Percentiles rank a stretch among this genome's conserved stretches.
phyloP scores from a whole-genome alignment of 1,140 invertebrate species.

The Caligus rogercresseyi region DNA sequence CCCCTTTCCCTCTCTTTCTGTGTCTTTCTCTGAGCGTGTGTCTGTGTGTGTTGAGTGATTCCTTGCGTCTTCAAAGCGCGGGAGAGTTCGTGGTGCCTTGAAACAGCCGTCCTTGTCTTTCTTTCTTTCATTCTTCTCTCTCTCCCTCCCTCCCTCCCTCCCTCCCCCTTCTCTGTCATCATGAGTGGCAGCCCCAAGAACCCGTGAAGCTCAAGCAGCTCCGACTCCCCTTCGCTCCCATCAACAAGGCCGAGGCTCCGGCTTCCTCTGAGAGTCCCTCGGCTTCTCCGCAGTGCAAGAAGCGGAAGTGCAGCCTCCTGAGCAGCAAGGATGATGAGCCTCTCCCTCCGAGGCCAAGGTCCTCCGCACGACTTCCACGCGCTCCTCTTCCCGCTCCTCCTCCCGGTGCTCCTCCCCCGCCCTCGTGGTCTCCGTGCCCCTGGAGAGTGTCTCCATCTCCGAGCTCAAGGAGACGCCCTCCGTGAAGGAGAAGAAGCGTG shows the following conservation, averaged over 20 bases:
- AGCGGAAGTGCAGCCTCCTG: neutral
- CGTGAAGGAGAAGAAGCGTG: neutral
- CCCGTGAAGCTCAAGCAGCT: slow-evolving; percentile 15
- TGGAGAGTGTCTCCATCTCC: neutral
- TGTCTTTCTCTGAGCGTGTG: too few relatives aligned
- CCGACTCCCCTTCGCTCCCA: slow-evolving; percentile 13
- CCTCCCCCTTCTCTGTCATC: neutral
- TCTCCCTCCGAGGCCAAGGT: neutral
- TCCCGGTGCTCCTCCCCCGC: neutral
- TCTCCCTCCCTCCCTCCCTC: neutral
- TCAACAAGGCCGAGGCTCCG: slow-evolving; percentile 3
- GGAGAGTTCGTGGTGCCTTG: too few relatives aligned
- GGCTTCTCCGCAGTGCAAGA: neutral
- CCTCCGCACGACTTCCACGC: neutral
- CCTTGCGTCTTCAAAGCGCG: too few relatives aligned
- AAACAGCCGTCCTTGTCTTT: too few relatives aligned
- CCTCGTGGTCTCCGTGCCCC: neutral
- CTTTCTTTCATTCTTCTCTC: too few relatives aligned
- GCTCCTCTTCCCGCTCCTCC: neutral
- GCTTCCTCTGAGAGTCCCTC: neutral
- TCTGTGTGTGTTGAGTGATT: too few relatives aligned
- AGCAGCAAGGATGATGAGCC: neutral
- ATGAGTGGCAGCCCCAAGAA: neutral
- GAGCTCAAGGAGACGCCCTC: neutral
- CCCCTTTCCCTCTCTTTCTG: too few relatives aligned